Evolutionary conservation across 2,888 invertebrate species (phyloP).

Genomic region (Emmelina monodactyla): DNA sequence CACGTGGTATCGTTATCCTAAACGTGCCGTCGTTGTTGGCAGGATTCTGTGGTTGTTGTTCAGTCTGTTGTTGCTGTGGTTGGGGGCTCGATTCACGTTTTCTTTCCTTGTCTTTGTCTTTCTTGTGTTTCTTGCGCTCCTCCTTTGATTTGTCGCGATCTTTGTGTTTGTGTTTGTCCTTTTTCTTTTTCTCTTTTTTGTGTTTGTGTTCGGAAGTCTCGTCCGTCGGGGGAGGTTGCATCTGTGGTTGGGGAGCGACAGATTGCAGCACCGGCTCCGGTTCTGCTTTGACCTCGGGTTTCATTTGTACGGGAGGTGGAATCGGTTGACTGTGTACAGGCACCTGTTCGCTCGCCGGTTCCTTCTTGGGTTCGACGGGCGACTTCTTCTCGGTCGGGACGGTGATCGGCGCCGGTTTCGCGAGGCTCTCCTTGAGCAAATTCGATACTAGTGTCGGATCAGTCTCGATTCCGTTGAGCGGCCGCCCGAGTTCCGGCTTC

Average conservation of each 20-base stretch:
- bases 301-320: slow-evolving; percentile 21
- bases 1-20: slow-evolving; percentile 51
- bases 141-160: slow-evolving; percentile 77
- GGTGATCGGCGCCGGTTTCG: slow-evolving; percentile 51
- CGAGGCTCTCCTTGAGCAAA: slow-evolving; percentile 71
- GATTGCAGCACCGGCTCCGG: slow-evolving; percentile 16
- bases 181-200: slow-evolving; percentile 76
- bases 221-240: slow-evolving; percentile 22
- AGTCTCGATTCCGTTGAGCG: slow-evolving; percentile 73
- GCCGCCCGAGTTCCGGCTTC: slow-evolving; percentile 34
- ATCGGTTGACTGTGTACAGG: slow-evolving; percentile 21
- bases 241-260: slow-evolving; percentile 17
- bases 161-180: slow-evolving; percentile 82
- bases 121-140: slow-evolving; percentile 77
- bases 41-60: slow-evolving; percentile 13
- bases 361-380: slow-evolving; percentile 33
- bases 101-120: slow-evolving; percentile 64
- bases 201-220: slow-evolving; percentile 41
- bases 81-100: slow-evolving; percentile 30
- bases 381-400: slow-evolving; percentile 45
- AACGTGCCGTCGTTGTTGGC: slow-evolving; percentile 38
- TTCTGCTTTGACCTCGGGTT: slow-evolving; percentile 3
- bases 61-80: slow-evolving; percentile 21
- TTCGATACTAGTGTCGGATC: slow-evolving; percentile 77
- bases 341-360: slow-evolving; percentile 28